phyloP scores from a whole-genome alignment of 2,797 vertebrate genomes.

The Toxotes lorentzi region DNA sequence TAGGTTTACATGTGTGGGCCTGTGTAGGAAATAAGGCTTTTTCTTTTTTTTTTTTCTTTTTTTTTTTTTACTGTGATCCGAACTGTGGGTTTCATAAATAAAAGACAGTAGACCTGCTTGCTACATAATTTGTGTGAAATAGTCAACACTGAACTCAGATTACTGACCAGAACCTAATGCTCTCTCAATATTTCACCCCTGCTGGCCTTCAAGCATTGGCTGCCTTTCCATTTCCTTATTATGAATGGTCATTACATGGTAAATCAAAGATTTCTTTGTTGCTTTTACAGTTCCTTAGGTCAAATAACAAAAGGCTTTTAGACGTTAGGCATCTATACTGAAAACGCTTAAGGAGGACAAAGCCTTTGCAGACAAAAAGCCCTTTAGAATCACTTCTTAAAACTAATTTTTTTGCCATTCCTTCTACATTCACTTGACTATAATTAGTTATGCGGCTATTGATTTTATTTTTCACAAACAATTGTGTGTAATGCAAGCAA shows the following conservation, averaged over 20 bases:
- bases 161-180: slow-evolving; percentile 13
- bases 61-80: neutral
- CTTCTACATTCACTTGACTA: neutral
- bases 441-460: too few species aligned
- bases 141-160: neutral
- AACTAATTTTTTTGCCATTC: neutral
- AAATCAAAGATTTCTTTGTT: neutral
- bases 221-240: neutral
- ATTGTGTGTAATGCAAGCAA: too few species aligned
- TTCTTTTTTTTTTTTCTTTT: neutral
- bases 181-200: neutral
- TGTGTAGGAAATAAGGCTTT: neutral
- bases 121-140: neutral
- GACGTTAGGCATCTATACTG: neutral
- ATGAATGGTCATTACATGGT: neutral
- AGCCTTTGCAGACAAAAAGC: neutral
- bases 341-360: neutral
- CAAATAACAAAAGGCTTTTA: neutral
- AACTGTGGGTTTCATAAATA: neutral
- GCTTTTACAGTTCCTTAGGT: neutral
- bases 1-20: neutral
- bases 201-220: neutral
- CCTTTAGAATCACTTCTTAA: neutral
- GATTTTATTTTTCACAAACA: too few species aligned
- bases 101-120: neutral